Evolutionary conservation across 2,888 invertebrate genomes (phyloP).

Genomic region (Fabriciana adippe): DNA sequence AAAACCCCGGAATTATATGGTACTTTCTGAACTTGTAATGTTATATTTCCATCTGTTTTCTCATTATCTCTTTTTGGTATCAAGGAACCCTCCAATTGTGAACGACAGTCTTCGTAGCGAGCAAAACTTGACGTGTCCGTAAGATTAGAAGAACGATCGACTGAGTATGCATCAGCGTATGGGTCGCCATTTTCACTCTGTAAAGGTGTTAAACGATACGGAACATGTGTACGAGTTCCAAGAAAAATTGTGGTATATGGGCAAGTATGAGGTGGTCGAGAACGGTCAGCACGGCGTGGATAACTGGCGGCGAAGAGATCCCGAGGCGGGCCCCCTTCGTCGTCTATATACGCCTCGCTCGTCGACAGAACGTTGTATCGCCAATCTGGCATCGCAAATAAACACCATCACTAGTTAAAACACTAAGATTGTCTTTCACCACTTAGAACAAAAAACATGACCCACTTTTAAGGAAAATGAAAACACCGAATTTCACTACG

Average conservation of each 20-base stretch:
- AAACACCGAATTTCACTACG: conserved; percentile 54
- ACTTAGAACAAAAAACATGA: conserved; percentile 46
- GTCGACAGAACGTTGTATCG: conserved; percentile 81
- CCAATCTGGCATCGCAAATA: conserved; percentile 78
- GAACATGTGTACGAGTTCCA: conserved; percentile 61
- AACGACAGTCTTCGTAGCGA: conserved; percentile 73
- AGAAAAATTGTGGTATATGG: conserved; percentile 77
- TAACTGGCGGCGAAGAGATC: conserved; percentile 76
- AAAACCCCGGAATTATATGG: conserved; percentile 74
- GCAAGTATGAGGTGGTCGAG: conserved; percentile 73
- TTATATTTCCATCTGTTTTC: conserved; percentile 53
- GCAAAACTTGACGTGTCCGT: conserved; percentile 79
- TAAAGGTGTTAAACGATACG: conserved; percentile 60
- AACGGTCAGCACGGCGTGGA: conserved; percentile 79
- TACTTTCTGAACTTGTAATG: conserved; percentile 72
- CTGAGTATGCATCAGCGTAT: conserved; percentile 72
- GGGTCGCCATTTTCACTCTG: conserved; percentile 71
- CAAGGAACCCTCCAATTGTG: conserved; percentile 59
- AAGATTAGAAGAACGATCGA: conserved; percentile 74
- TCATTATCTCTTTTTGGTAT: conserved; percentile 56
- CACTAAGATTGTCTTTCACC: conserved; percentile 48
- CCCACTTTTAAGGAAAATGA: conserved; percentile 52
- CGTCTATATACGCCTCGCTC: conserved; percentile 76
- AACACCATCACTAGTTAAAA: conserved; percentile 67
- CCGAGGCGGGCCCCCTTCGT: conserved; percentile 56